phyloP scores from a whole-genome alignment of 1,140 invertebrate species.

The Bradysia coprophila region DNA sequence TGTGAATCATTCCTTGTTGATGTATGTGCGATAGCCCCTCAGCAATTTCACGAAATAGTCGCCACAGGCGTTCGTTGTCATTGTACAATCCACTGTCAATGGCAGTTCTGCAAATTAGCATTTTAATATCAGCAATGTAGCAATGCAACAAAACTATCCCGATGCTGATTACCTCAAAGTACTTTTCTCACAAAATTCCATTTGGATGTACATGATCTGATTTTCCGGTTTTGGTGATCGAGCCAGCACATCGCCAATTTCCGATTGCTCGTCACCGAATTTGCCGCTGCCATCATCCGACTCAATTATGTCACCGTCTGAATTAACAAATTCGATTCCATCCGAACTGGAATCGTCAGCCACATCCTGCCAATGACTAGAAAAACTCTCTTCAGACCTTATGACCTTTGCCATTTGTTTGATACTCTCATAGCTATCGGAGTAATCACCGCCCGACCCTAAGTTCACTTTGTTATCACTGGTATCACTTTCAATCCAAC shows the following conservation, averaged over 20 bases:
- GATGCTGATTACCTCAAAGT: constrained; percentile 38
- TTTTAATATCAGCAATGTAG: constrained; percentile 9
- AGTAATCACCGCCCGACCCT: constrained; percentile 13
- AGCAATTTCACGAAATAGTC: constrained; percentile 82
- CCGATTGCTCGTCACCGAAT: constrained; percentile 25
- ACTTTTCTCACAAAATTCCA: constrained; percentile 82
- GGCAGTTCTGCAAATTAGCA: constrained; percentile 61
- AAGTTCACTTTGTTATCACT: constrained; percentile 15
- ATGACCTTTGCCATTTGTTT: constrained; percentile 11
- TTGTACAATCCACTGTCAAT: constrained; percentile 71
- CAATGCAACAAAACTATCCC: constrained; percentile 1
- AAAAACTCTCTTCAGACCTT: constrained; percentile 16
- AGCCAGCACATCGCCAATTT: constrained; percentile 19
- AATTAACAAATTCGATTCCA: constrained; percentile 26
- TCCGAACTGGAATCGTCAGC: constrained; percentile 23
- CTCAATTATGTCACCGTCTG: constrained; percentile 25
- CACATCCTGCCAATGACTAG: constrained; percentile 16
- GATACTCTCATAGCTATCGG: constrained; percentile 13
- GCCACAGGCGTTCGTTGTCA: constrained; percentile 68
- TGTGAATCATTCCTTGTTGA: constrained; percentile 85
- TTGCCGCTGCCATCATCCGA: constrained; percentile 30
- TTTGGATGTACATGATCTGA: constrained; percentile 82
- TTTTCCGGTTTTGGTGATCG: constrained; percentile 24
- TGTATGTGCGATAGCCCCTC: constrained; percentile 86
- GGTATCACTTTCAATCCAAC: constrained; percentile 78